Conservation (phyloP, 2,113 vertebrate genomes). For the Apteryx owenii region DNA sequence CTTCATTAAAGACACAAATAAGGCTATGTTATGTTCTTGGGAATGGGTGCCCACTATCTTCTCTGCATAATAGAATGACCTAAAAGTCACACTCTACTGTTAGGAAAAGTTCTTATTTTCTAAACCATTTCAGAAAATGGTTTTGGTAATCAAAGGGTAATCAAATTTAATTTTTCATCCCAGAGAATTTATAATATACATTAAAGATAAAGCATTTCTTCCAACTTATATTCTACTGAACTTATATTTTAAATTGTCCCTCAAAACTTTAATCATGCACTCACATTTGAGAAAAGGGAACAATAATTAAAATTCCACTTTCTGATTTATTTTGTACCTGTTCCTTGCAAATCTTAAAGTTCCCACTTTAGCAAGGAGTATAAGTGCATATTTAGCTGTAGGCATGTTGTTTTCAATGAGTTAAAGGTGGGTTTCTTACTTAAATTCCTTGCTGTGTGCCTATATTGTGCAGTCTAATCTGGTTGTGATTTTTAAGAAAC, state of each 20-base stretch:
- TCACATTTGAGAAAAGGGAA: neutral
- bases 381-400: neutral
- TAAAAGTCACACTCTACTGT: neutral
- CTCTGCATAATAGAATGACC: neutral
- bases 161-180: neutral
- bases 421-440: neutral
- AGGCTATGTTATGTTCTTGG: neutral
- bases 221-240: neutral
- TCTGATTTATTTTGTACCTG: neutral
- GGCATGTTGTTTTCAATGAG: rapidly evolving
- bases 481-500: neutral
- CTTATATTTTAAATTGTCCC: neutral
- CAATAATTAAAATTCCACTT: neutral
- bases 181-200: neutral
- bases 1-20: neutral
- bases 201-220: neutral
- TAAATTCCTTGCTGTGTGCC: neutral
- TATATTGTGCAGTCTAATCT: neutral
- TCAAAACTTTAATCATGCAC: neutral
- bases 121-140: neutral
- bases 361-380: neutral
- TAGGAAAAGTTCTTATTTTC: neutral
- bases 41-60: neutral
- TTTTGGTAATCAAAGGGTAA: no score
- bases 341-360: neutral